These are phyloP conservation scores for Capitella teleta DNA, from an alignment of 1,140 invertebrate genomes.

Conservation along the genomic window DNA sequence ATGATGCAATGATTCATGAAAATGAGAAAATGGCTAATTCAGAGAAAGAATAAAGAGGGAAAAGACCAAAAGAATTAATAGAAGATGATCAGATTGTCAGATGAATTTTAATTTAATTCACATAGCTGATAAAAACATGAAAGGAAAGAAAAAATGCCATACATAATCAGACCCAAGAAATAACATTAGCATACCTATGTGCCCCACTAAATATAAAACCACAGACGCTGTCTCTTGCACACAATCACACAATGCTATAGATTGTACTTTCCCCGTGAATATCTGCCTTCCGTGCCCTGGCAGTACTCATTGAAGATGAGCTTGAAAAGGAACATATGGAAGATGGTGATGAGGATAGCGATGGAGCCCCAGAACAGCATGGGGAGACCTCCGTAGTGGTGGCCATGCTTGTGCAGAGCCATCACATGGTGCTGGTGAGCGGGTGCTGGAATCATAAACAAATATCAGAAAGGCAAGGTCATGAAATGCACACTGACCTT, in stretches of 20 bases:
- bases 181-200: too few species aligned
- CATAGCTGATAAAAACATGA: too few species aligned
- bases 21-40: too few species aligned
- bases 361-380: conserved; percentile 88
- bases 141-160: too few species aligned
- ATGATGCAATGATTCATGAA: too few species aligned
- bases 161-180: too few species aligned
- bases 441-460: conserved; percentile 54
- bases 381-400: conserved; percentile 77
- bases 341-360: conserved; percentile 75
- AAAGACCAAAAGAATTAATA: too few species aligned
- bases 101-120: too few species aligned
- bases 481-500: conserved; percentile 48
- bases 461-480: background rate
- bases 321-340: conserved; percentile 88
- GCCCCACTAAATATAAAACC: too few species aligned
- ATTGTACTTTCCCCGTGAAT: conserved; percentile 4
- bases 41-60: too few species aligned
- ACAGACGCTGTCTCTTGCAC: too few species aligned
- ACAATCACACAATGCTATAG: background rate
- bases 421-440: conserved; percentile 86
- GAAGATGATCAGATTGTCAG: too few species aligned
- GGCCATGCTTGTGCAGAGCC: conserved; percentile 81
- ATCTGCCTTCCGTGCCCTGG: background rate
- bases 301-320: conserved; percentile 73